Evolutionary conservation across 2,113 vertebrate genomes (phyloP).

Genomic region (Paedocypris sp.): DNA sequence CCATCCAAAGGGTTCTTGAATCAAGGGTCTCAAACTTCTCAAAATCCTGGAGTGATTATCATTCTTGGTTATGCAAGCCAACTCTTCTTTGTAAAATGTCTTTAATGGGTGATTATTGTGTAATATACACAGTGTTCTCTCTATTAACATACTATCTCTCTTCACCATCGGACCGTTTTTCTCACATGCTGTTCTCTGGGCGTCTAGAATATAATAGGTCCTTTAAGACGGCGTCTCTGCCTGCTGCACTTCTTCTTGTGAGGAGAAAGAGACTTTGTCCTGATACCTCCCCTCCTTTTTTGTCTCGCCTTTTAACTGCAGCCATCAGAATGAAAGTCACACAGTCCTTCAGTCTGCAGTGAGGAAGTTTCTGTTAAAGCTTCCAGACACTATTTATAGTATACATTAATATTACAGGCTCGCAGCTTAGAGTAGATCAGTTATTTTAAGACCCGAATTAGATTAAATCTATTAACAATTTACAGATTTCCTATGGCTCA

Average conservation of each 20-base stretch:
- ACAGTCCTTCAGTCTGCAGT: neutral
- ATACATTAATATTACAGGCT: neutral
- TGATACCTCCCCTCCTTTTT: neutral
- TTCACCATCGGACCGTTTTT: neutral
- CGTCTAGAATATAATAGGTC: slow-evolving; percentile 21
- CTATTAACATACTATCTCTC: neutral
- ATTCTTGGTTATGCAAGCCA: too few species aligned
- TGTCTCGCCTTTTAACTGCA: neutral
- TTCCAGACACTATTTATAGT: neutral
- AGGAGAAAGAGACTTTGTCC: neutral
- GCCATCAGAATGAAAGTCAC: neutral
- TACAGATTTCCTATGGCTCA: too few species aligned
- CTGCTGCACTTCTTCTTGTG: slow-evolving; percentile 4
- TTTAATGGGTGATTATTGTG: too few species aligned
- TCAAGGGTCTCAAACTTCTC: too few species aligned
- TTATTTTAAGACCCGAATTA: too few species aligned
- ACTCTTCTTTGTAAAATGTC: too few species aligned
- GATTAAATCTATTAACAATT: too few species aligned
- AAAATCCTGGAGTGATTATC: too few species aligned
- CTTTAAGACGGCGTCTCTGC: slow-evolving; percentile 15
- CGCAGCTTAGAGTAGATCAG: too few species aligned
- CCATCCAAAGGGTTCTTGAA: too few species aligned
- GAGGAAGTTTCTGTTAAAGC: neutral
- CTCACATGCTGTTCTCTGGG: slow-evolving; percentile 20
- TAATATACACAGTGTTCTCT: neutral